Base-by-base conservation (phyloP, 2,113 vertebrate species). In the Centropristis striata region DNA sequence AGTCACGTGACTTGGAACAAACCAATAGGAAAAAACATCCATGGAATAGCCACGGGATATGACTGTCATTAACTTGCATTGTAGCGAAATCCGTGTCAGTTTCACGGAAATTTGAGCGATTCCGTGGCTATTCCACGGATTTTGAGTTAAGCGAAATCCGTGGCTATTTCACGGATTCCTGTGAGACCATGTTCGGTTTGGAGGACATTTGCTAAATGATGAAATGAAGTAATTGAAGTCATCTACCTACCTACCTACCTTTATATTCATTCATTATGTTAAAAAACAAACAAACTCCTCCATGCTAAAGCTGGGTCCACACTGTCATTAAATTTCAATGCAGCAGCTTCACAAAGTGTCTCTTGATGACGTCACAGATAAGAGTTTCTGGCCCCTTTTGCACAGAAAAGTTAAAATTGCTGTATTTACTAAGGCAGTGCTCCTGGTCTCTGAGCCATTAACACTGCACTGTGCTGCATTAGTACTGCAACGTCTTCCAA, bases 291-390 rank as follows among this genome's bases (percentile, higher is more conserved):
- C n/a, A 42, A 27, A 58, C 16, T 61, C 5, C 25, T 57, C 49
- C 51, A 50, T 21, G 60, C 50, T 21, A 51, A 53, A 8, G 21
- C 27, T 27, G 39, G 75, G 16, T 72, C 50, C 50, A 80, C 23
- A 50, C 57, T 78, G 46, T 77, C 54, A 75, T 87, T 80, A 20
- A 83, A 78, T 80, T 87, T 80, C 44, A 78, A 87, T 32, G 42
- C 18, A 14, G 36, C 39, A 20, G 53, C 50, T 49, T 75, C 58
- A 8, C 36, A 28, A 2, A 53, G 49, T 60, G 63, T 86, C 80
- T 71, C 74, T 47, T 32, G 49, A 75, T 80, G 84, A 86, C 47
- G 16, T 81, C 65, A 75, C 50, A 74, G 44, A 59, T 50, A 83
- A 75, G 23, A 25, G 9, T 68, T 88, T 71, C 54, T 44, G 60